phyloP scores from a whole-genome alignment of 2,113 vertebrate genomes.

The Seriola dumerili region DNA sequence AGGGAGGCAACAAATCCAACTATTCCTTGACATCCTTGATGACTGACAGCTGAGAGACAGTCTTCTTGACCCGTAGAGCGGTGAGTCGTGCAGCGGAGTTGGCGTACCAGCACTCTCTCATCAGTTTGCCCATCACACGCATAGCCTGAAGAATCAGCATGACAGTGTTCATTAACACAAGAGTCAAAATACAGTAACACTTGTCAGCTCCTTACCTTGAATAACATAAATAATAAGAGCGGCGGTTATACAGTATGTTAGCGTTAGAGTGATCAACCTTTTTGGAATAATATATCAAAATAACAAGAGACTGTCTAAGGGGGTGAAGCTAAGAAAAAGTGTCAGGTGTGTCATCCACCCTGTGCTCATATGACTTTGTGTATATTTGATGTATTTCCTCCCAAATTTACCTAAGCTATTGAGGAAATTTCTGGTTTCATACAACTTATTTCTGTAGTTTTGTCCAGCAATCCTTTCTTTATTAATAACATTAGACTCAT shows the following conservation, averaged over 20 bases:
- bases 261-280: neutral
- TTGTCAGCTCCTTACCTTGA: neutral
- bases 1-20: neutral
- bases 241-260: too few species aligned
- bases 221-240: neutral
- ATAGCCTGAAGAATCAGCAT: slow-evolving; percentile 85
- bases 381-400: too few species aligned
- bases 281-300: neutral
- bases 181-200: neutral
- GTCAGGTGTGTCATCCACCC: too few species aligned
- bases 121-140: slow-evolving; percentile 93
- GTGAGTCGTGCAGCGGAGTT: slow-evolving; percentile 93
- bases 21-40: slow-evolving; percentile 85
- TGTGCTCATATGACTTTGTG: too few species aligned
- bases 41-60: slow-evolving; percentile 89
- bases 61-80: slow-evolving; percentile 96
- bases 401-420: too few species aligned
- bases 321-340: too few species aligned
- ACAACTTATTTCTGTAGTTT: too few species aligned
- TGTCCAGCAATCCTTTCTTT: too few species aligned
- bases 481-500: too few species aligned
- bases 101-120: slow-evolving; percentile 96
- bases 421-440: too few species aligned
- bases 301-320: neutral
- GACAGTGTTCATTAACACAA: neutral